Conservation (phyloP, 2,888 invertebrate species). For the Protophormia terraenovae region DNA sequence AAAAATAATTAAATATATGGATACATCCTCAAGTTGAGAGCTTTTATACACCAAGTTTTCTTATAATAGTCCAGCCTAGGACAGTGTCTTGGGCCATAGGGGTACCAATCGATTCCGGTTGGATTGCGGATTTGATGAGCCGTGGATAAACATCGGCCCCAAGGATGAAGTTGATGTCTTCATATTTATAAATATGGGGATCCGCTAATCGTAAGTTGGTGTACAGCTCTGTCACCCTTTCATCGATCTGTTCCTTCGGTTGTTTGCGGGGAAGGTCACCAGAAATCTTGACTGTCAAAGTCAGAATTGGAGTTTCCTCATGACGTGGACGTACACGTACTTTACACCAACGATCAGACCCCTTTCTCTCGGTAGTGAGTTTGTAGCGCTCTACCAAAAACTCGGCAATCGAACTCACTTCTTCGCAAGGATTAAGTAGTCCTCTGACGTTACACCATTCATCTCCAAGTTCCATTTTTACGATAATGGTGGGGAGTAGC, state of each 20-base stretch:
- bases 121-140: neutral
- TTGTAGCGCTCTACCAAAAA: neutral
- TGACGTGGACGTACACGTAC: neutral
- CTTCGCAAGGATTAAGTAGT: neutral
- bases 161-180: neutral
- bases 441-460: neutral
- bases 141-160: neutral
- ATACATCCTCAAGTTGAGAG: too few relatives aligned
- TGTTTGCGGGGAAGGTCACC: too few relatives aligned
- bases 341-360: neutral
- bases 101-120: neutral
- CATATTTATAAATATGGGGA: neutral
- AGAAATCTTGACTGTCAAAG: neutral
- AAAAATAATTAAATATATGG: too few relatives aligned
- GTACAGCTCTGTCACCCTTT: neutral
- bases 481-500: neutral
- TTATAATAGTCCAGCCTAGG: neutral
- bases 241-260: neutral
- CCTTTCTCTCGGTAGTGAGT: neutral
- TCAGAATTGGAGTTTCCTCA: neutral
- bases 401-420: neutral
- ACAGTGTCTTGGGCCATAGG: neutral
- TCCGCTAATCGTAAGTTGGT: neutral
- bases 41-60: neutral
- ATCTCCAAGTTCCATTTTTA: neutral